phyloP scores from a whole-genome alignment of 2,888 invertebrate genomes.

The Acanthoscelides obtectus region DNA sequence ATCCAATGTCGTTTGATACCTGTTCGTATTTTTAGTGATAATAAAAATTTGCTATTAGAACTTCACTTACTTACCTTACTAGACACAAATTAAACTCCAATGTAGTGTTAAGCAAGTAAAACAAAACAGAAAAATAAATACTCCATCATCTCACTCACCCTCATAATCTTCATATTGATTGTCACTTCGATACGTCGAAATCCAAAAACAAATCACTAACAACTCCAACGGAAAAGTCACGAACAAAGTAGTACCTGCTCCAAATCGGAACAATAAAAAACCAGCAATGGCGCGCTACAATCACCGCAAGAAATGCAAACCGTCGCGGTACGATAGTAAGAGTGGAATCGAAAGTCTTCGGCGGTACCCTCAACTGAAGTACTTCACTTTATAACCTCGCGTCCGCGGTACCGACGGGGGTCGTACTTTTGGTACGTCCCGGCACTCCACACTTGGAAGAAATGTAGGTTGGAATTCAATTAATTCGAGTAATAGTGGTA shows the following conservation, averaged over 20 bases:
- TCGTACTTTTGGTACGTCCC: background rate
- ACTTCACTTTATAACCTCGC: background rate
- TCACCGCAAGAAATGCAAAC: background rate
- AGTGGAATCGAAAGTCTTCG: background rate
- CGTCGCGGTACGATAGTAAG: background rate
- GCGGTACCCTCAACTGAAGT: background rate
- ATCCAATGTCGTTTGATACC: too few species aligned
- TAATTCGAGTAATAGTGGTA: background rate
- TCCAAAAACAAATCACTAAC: background rate
- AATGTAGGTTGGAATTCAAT: background rate
- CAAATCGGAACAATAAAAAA: background rate
- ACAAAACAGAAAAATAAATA: background rate
- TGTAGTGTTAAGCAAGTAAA: background rate
- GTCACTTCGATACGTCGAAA: background rate
- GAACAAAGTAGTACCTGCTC: background rate
- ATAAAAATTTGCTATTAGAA: too few species aligned
- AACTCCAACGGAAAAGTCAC: background rate
- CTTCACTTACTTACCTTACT: too few species aligned
- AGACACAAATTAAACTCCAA: background rate
- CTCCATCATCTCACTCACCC: background rate
- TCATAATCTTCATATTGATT: background rate
- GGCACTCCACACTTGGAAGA: background rate
- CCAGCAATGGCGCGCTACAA: background rate
- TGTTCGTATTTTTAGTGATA: too few species aligned
- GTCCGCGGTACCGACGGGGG: background rate